A percentile compares a stretch with the other conserved stretches of the same genome.
Conservation (phyloP, 1,140 invertebrate species). For the Drosophila tropicalis region DNA sequence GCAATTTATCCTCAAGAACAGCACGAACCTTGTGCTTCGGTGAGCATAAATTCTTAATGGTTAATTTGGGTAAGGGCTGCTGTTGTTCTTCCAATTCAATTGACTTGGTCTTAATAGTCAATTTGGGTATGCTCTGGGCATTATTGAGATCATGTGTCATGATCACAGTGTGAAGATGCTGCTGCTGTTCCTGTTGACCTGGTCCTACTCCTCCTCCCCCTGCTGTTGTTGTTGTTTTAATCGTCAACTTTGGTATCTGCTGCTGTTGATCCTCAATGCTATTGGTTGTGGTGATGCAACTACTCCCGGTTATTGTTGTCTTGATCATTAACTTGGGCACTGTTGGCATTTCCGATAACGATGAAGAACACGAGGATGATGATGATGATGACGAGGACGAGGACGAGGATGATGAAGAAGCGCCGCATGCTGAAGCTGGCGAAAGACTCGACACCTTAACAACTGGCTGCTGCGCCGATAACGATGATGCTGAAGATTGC, state of each 20-base stretch:
- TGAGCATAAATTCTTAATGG: conserved; percentile 78
- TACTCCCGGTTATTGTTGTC: conserved; percentile 66
- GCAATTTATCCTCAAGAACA: conserved; percentile 70
- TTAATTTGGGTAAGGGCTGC: conserved; percentile 70
- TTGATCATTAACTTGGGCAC: conserved; percentile 82
- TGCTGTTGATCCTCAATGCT: conserved; percentile 24
- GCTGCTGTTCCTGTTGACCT: conserved; percentile 19
- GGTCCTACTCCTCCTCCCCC: conserved; percentile 6
- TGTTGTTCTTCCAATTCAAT: conserved; percentile 41
- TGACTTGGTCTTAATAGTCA: conserved; percentile 70
- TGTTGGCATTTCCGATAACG: conserved; percentile 43
- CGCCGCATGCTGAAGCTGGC: conserved; percentile 57
- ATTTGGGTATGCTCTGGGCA: conserved; percentile 73
- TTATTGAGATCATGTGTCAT: conserved; percentile 71
- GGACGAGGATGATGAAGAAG: conserved; percentile 57
- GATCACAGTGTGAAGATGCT: conserved; percentile 72
- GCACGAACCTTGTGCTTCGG: conserved; percentile 73
- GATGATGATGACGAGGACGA: conserved; percentile 55
- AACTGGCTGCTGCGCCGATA: conserved; percentile 20
- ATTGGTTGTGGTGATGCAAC: conserved; percentile 38
- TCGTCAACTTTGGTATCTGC: conserved; percentile 78
- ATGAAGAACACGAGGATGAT: conserved; percentile 19
- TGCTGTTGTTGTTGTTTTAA: conserved; percentile 58
- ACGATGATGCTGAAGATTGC: conserved; percentile 15
- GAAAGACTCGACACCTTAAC: conserved; percentile 67